Base-by-base conservation (phyloP, 2,888 invertebrate genomes). In the Nemapogon koenigi region DNA sequence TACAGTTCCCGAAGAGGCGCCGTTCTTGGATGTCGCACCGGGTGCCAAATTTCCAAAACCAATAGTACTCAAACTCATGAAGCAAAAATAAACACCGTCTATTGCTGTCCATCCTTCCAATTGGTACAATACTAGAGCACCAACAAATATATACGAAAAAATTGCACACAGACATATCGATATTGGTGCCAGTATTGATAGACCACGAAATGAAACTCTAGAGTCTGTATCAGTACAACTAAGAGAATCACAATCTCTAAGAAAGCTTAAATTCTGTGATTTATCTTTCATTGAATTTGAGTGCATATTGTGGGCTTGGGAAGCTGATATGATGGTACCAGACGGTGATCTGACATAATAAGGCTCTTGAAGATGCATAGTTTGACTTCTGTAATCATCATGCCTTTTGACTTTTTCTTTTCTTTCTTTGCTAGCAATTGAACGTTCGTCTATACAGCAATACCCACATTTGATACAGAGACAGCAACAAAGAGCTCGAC, bases 71-170 rank as follows among this genome's bases (percentile, higher is more conserved):
- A 96, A 82, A 57, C 94, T 93, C 88, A 96, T 95, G 69, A 97
- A 97, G 70, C 95, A 96, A 69, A 96, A 97, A 69, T 92, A 97
- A 52, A 94, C 86, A 39, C 92, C 92, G 57, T 96, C 95, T 43
- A 97, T 81, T 33, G 92, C 85, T 50, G 88, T 88, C 97, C 97
- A 97, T 53, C 91, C 92, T 65, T 97, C 97, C 64, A 97, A 83
- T 48, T 92, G 86, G 56, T 91, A 89, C 47, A 98, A 84, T 17
- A 95, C 87, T 42, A 94, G 82, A 1, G 96, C 94, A 3, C 97
- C 97, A 38, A 94, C 87, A 49, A 92, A 85, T 41, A 97, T 91
- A 64, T 97, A 98, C 46, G 89, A 85, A 46, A 94, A 85, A 83
- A 97, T 93, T 49, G 95, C 91, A 37, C 89, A 84, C 25, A 97